Evolutionary conservation across 2,888 invertebrate genomes (phyloP), one percentile per base, ranked within the genome.

Genomic region (Oscheius sp.): DNA sequence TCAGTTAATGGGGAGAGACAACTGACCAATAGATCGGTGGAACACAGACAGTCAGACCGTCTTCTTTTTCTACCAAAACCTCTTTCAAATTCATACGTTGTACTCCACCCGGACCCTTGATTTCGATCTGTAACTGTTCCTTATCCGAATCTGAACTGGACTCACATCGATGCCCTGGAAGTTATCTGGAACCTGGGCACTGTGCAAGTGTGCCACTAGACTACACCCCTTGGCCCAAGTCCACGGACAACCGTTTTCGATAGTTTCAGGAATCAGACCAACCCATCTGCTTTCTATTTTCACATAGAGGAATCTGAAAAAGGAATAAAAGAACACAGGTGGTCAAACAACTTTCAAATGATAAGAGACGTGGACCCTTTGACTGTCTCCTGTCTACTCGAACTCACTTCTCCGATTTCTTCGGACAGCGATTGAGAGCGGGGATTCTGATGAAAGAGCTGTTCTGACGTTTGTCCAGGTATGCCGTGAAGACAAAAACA

Each of bases 11-110:
- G 4, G 9, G n/a, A 2, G 11, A 29, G 1, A 47, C n/a, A 47
- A 48, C 13, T 63, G 42, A 63, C 63, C 63, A 63, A 48, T 32
- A 63, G n/a, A 63, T 63, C 7, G 63, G 63, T 21, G 63, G 63
- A 21, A 63, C 29, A 63, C 63, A 63, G 10, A 63, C 29, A 11
- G 63, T 63, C 48, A 63, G 29, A 2, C 63, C 63, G 4, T 42
- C 47, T 10, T 48, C 50, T 48, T 63, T 63, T 29, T 48, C 47
- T 5, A 48, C 63, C 21, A 48, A n/a, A 2, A 63, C 63, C 5
- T 63, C 29, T 21, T 47, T n/a, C 13, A 63, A 29, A 21, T n/a
- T 21, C 9, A 63, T 29, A 7, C 32, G n/a, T 11, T 63, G 63
- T n/a, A 9, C 10, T n/a, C 50, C 50, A 2, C 21, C 21, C 1